A percentile compares a stretch with the other conserved stretches of the same genome.
Conservation (phyloP, 2,113 vertebrate genomes). For the Hucho hucho region DNA sequence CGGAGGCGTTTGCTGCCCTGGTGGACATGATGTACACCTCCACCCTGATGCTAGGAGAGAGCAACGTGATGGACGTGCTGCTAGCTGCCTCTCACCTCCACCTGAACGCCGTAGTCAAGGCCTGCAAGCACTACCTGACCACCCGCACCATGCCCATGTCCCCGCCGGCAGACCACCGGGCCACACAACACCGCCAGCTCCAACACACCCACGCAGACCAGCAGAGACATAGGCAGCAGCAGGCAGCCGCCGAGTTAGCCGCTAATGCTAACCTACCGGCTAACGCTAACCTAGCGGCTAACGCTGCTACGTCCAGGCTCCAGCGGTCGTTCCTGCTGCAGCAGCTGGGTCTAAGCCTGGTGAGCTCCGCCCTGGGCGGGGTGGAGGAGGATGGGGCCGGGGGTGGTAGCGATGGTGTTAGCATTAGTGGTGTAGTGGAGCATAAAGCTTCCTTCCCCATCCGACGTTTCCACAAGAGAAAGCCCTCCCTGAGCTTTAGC, state of each 20-base stretch:
- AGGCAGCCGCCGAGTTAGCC: slow-evolving; percentile 44
- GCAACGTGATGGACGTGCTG: slow-evolving; percentile 97
- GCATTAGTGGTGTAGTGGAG: slow-evolving; percentile 68
- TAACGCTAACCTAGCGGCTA: slow-evolving; percentile 42
- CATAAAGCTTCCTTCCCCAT: slow-evolving; percentile 84
- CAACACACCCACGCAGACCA: slow-evolving; percentile 40
- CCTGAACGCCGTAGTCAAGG: slow-evolving; percentile 94
- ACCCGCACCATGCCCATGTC: slow-evolving; percentile 92
- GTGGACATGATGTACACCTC: slow-evolving; percentile 99
- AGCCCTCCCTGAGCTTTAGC: slow-evolving; percentile 74
- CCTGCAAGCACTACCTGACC: slow-evolving; percentile 96
- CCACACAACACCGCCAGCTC: slow-evolving; percentile 41
- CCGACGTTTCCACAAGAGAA: slow-evolving; percentile 91
- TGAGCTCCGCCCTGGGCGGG: slow-evolving; percentile 86
- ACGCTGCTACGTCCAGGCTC: slow-evolving; percentile 72
- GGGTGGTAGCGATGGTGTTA: slow-evolving; percentile 25
- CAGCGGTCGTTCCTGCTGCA: slow-evolving; percentile 95
- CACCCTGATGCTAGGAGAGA: slow-evolving; percentile 94
- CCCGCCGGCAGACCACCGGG: slow-evolving; percentile 75
- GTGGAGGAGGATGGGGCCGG: slow-evolving; percentile 57
- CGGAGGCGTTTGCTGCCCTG: slow-evolving; percentile 93
- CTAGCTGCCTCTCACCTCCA: slow-evolving; percentile 95
- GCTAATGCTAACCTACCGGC: slow-evolving; percentile 28
- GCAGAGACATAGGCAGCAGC: slow-evolving; percentile 62
- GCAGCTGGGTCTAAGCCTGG: slow-evolving; percentile 92